These are phyloP conservation scores for Heliopora coerulea DNA, from an alignment of 92 coral and sea anemone species.

Conservation along the genomic window DNA sequence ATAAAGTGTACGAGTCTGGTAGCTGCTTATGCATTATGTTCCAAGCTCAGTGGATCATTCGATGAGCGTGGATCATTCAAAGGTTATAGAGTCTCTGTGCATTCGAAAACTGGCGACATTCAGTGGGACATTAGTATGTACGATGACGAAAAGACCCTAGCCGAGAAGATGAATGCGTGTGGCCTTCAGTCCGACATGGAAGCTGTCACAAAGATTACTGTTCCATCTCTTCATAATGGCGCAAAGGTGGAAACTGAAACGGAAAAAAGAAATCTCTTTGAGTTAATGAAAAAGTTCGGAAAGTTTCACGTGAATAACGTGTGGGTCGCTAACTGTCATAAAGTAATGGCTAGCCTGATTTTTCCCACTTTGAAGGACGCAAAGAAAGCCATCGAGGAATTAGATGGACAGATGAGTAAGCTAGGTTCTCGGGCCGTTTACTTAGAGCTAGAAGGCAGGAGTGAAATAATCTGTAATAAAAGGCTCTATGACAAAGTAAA, in stretches of 20 bases:
- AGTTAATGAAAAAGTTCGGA: constrained; percentile 3
- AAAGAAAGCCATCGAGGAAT: too few species aligned
- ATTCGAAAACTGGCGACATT: neutral
- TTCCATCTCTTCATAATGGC: constrained; percentile 8
- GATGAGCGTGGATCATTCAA: too few species aligned
- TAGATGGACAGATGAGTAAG: neutral
- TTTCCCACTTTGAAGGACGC: neutral
- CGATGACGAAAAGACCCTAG: too few species aligned
- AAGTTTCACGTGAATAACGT: neutral
- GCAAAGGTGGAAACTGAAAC: neutral
- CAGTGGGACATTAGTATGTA: too few species aligned
- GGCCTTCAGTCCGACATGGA: neutral
- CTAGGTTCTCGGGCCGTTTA: constrained; percentile 17
- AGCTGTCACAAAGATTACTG: constrained; percentile 12
- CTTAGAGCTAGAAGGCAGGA: neutral
- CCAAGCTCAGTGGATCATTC: neutral
- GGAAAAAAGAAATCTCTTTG: neutral
- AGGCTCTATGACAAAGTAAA: constrained; percentile 2
- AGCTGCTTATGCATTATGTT: neutral
- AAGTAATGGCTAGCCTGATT: constrained; percentile 1
- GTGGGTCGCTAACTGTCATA: constrained; percentile 22
- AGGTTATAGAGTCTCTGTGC: neutral
- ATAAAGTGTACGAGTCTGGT: neutral
- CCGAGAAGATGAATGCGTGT: constrained; percentile 19
- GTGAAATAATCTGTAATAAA: constrained; percentile 14